A percentile compares a stretch with the other conserved stretches of the same genome.
These are phyloP conservation scores for Cyprinodon brontotheroides DNA, from an alignment of 2,113 vertebrate species.

Conservation along the genomic window DNA sequence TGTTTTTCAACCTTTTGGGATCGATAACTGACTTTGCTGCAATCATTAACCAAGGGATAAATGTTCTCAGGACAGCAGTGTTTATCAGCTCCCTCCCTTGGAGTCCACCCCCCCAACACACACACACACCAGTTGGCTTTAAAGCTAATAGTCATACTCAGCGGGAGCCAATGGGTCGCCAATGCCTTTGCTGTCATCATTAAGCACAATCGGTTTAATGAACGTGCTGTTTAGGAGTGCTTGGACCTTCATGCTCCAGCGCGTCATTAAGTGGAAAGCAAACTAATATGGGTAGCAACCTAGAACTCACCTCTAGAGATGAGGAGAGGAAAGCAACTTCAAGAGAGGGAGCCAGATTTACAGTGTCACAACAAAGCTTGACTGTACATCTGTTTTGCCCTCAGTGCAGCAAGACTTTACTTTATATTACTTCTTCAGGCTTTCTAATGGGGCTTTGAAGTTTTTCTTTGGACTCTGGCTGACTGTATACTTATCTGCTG, in stretches of 20 bases:
- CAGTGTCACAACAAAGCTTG: constrained; percentile 24
- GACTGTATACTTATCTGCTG: background rate
- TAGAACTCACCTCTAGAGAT: constrained; percentile 81
- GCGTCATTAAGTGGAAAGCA: constrained; percentile 82
- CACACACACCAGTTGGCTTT: constrained; percentile 69
- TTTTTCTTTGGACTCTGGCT: background rate
- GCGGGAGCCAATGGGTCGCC: constrained; percentile 73
- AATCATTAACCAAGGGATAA: constrained; percentile 56
- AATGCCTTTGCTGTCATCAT: constrained; percentile 78
- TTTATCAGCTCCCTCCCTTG: constrained; percentile 51
- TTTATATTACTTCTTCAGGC: too few relatives aligned
- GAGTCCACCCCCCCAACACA: constrained; percentile 52
- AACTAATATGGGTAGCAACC: constrained; percentile 81
- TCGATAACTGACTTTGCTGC: constrained; percentile 17
- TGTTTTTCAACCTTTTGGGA: background rate
- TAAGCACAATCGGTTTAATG: constrained; percentile 82
- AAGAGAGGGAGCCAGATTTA: background rate
- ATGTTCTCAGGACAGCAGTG: constrained; percentile 71
- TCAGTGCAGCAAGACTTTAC: background rate
- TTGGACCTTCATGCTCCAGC: constrained; percentile 82
- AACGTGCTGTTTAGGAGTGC: constrained; percentile 78
- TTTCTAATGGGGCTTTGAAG: background rate
- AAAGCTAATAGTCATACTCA: constrained; percentile 69
- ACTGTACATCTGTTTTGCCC: background rate
- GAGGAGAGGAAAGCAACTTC: background rate